Evolutionary conservation across 1,140 invertebrate species (phyloP).

Genomic region (Samia ricini): DNA sequence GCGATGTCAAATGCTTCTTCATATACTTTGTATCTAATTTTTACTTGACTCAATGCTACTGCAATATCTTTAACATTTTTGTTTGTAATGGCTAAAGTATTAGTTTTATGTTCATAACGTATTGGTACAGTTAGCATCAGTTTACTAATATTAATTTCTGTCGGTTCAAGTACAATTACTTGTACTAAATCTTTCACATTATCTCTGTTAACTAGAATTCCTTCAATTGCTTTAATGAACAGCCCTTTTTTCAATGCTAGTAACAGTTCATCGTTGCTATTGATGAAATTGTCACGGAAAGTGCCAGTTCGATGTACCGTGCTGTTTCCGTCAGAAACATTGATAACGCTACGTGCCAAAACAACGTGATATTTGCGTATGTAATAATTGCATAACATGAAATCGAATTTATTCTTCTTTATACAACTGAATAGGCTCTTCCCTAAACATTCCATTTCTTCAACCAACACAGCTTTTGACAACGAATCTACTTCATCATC

Average conservation of each 20-base stretch:
- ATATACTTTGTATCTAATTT: not conserved
- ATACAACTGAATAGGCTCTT: not conserved
- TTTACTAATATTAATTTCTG: not conserved
- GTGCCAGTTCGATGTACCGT: not conserved
- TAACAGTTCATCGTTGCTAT: conserved; percentile 7
- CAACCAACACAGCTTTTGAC: not conserved
- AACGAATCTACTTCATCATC: not conserved
- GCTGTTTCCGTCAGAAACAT: conserved; percentile 11
- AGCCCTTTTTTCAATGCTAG: conserved; percentile 4
- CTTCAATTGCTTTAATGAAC: conserved; percentile 5
- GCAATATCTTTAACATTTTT: not conserved
- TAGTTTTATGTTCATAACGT: not conserved
- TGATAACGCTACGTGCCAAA: conserved; percentile 7
- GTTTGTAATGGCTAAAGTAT: not conserved
- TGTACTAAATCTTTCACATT: not conserved
- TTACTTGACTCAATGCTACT: not conserved
- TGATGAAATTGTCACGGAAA: conserved; percentile 14
- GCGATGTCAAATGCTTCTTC: not conserved
- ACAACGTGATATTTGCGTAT: conserved; percentile 19
- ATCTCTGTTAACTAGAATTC: not conserved
- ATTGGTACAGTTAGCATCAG: conserved; percentile 1
- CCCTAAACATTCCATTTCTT: not conserved
- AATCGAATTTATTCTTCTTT: not conserved
- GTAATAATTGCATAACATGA: too few relatives aligned
- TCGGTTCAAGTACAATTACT: not conserved